Base-by-base conservation (phyloP, 1,140 invertebrate genomes). In the Drosophila chauvacae region DNA sequence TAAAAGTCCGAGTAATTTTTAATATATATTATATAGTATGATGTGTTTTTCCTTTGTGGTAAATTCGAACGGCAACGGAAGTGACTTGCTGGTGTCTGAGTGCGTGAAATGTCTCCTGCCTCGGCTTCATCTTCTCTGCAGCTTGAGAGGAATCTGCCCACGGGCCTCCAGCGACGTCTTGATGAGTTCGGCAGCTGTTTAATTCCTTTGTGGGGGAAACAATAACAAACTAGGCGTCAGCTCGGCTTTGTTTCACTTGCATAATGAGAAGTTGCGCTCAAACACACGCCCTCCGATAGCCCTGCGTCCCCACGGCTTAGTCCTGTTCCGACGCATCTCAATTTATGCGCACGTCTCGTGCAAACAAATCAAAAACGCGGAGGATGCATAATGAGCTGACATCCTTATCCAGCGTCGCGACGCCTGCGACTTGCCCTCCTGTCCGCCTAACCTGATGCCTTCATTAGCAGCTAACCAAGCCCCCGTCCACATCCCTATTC, bases 381-480 rank as follows among this genome's bases (percentile, higher is more conserved):
- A 77, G 77, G 77, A 77, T 87, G 84, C 84, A 88, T 84, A 88
- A 87, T 87, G 84, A 84, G 80, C 68, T 75, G 75, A 82, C 76
- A 70, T 70, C 64, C 42, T 77, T 64, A 58, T 68, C 72, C 47
- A n/a, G 41, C 72, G 44, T 50, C 60, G 58, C 44, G 18, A 33
- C 20, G 35, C 51, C 50, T 33, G 53, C 51, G 37, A 20, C 48
- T 74, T 61, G 69, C 30, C 39, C 33, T 28, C 23, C 58, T 51
- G 44, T 30, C 70, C 33, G 53, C 41, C 58, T 63, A 71, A 71
- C 59, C 68, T 71, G 62, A 71, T 56, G 65, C 72, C 80, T 87
- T 87, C 84, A 87, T 87, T 87, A 87, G 76, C 75, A 77, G 75
- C 65, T 63, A 62, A 75, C 70, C 60, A 50, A 39, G 41, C 70